Percentiles rank a stretch among this genome's conserved stretches.
Evolutionary conservation across 92 coral and sea anemone genomes (phyloP).

Genomic region (Isaurus tuberculatus): DNA sequence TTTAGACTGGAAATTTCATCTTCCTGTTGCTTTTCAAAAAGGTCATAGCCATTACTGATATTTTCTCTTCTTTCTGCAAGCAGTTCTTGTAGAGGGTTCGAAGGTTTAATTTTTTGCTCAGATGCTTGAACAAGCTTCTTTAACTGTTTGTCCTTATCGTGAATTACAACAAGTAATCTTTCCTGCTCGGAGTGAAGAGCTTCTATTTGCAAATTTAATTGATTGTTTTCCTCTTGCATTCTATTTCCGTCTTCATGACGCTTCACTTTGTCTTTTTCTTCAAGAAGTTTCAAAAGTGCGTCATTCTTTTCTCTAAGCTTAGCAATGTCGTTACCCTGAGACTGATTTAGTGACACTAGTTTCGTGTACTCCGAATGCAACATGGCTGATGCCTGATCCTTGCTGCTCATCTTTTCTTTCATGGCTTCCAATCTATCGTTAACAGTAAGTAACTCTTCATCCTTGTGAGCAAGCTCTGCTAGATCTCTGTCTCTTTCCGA

Average conservation of each 20-base stretch:
- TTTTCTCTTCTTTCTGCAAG: conserved; percentile 24
- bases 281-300: conserved; percentile 71
- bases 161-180: conserved; percentile 73
- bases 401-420: conserved; percentile 85
- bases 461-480: conserved; percentile 81
- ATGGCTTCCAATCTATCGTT: conserved; percentile 90
- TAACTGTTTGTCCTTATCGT: conserved; percentile 91
- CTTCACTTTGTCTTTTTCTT: conserved; percentile 70
- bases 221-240: conserved; percentile 67
- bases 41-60: neutral
- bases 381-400: conserved; percentile 89
- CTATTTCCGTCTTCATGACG: conserved; percentile 61
- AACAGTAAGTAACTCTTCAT: conserved; percentile 75
- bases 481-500: conserved; percentile 78
- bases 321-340: conserved; percentile 95
- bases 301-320: conserved; percentile 82
- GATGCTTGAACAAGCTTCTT: conserved; percentile 64
- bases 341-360: conserved; percentile 87
- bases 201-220: conserved; percentile 61
- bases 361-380: conserved; percentile 87
- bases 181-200: conserved; percentile 89
- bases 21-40: neutral
- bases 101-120: conserved; percentile 4
- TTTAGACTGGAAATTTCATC: conserved; percentile 33
- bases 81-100: conserved; percentile 29